Percentiles rank a stretch among this genome's conserved stretches.
Evolutionary conservation across 2,888 invertebrate species (phyloP).

Genomic region (Hipparchia semele): DNA sequence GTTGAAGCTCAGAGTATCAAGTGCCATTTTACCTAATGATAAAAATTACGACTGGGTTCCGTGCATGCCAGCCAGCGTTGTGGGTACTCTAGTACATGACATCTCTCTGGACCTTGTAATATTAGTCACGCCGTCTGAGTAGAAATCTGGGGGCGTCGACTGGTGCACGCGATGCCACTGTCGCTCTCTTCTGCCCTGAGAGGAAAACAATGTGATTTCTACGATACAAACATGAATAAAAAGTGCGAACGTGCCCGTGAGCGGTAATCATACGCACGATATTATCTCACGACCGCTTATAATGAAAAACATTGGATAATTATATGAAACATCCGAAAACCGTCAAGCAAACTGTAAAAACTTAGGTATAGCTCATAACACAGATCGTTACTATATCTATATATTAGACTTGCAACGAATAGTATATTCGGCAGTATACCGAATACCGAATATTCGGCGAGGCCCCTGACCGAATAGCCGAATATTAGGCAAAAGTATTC

Average conservation of each 20-base stretch:
- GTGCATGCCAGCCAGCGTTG: neutral
- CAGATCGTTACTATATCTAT: too few relatives aligned
- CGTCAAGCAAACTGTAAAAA: neutral
- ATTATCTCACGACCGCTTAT: constrained; percentile 5
- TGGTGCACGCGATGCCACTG: constrained; percentile 63
- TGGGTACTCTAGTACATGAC: neutral
- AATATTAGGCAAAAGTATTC: too few relatives aligned
- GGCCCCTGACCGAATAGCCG: too few relatives aligned
- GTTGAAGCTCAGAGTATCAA: neutral
- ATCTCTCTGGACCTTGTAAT: constrained; percentile 35
- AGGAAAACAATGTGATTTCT: constrained; percentile 74
- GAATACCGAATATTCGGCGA: too few relatives aligned
- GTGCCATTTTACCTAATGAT: neutral
- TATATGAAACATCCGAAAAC: constrained; percentile 3
- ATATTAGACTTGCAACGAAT: too few relatives aligned
- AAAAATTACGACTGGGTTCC: neutral
- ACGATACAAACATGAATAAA: constrained; percentile 47
- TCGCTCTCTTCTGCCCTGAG: constrained; percentile 68
- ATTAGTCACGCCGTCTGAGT: constrained; percentile 67
- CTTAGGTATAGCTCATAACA: neutral
- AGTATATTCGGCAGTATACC: too few relatives aligned
- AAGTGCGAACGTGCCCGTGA: constrained; percentile 50
- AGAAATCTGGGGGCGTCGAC: constrained; percentile 74
- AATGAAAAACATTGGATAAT: neutral
- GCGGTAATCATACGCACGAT: constrained; percentile 23